phyloP scores from a whole-genome alignment of 2,113 vertebrate genomes.

The Neolamprologus caudopunctatus region DNA sequence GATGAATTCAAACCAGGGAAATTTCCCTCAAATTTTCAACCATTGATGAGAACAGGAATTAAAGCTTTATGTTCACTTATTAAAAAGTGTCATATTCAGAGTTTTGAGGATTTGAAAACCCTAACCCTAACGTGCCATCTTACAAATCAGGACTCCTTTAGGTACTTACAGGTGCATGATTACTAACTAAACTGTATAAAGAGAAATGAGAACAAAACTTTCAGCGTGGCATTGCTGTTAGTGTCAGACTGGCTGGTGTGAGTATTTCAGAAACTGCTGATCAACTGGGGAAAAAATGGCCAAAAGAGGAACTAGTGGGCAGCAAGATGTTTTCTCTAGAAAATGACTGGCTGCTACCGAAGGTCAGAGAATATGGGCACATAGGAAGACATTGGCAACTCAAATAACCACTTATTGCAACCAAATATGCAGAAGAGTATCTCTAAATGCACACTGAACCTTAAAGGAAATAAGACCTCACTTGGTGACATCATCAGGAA shows the following conservation, averaged over 20 bases:
- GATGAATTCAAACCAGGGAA: background rate
- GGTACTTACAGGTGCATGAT: background rate
- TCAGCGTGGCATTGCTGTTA: background rate
- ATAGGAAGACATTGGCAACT: background rate
- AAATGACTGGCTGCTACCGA: background rate
- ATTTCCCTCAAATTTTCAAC: background rate
- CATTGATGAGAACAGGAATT: background rate
- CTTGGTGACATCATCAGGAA: background rate
- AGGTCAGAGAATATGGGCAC: background rate
- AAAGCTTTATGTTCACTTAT: background rate
- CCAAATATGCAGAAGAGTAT: background rate
- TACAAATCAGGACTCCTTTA: background rate
- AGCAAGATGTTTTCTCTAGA: background rate
- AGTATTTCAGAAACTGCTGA: background rate
- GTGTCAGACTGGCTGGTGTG: background rate
- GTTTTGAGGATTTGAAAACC: background rate
- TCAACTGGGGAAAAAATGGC: background rate
- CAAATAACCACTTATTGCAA: background rate
- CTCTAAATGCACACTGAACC: background rate
- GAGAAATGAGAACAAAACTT: background rate
- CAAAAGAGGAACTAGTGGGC: background rate
- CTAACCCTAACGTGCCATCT: background rate
- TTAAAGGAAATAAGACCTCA: background rate
- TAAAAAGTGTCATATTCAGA: background rate
- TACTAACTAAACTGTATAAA: background rate